Base-by-base conservation (phyloP, 2,797 vertebrate species). In the Varecia variegata region DNA sequence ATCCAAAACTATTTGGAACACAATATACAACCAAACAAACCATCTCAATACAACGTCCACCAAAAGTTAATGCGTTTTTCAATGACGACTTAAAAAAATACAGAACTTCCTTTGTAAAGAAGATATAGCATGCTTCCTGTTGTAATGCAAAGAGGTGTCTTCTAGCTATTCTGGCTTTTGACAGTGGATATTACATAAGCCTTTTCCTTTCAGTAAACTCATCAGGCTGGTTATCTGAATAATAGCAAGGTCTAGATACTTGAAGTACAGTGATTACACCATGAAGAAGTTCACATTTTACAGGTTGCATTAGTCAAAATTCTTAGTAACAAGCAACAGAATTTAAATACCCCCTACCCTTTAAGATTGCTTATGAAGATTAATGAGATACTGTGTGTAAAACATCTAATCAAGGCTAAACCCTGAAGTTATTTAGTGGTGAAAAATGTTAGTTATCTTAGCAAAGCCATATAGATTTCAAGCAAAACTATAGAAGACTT, bases 391-490 rank as follows among this genome's bases (percentile, higher is more conserved):
- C 68, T n/a, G 3, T 32, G 65, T 52, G 9, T 86, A 52, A 89
- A 95, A 62, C 30, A 45, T 0, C 17, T 4, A 87, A 27, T 85
- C 32, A 77, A 54, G 3, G 40, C 9, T 73, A 88, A 93, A 15
- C 3, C 45, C 35, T 68, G 38, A 68, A 82, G 10, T 70, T 79
- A 74, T 76, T 79, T 95, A 65, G 14, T 80, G 23, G 17, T 76
- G n/a, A 88, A 94, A 90, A 92, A n/a, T 74, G 25, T 47, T 93
- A 54, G 12, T 40, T 88, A 35, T 68, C 17, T 93, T 90, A 85
- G 47, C 60, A 88, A n/a, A 88, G 43, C 8, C 32, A 50, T 60
- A 52, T 7, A 23, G 9, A 40, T 74, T 74, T 30, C 14, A 85
- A 23, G 4, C 38, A 80, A 70, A 70, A 20, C 18, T 56, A 25